phyloP scores from a whole-genome alignment of 2,797 vertebrate genomes.

The Bovichtus diacanthus region DNA sequence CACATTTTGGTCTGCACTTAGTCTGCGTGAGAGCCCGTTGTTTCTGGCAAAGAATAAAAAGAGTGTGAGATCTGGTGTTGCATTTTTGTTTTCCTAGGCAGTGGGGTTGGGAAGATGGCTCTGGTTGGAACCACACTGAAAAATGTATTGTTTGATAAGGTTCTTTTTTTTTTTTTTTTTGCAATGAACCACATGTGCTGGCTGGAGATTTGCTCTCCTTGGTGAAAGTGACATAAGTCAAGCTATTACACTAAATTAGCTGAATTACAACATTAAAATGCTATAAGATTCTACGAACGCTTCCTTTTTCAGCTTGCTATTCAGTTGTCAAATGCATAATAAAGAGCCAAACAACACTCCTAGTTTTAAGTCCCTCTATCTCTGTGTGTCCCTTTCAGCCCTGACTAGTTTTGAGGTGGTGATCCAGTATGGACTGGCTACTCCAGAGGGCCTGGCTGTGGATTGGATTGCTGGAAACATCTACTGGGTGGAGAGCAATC shows the following conservation, averaged over 20 bases:
- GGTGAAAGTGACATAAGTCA: conserved; percentile 6
- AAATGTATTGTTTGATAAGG: conserved; percentile 29
- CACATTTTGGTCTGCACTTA: conserved; percentile 52
- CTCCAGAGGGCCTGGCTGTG: conserved; percentile 95
- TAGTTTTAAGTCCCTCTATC: background rate
- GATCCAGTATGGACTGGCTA: conserved; percentile 96
- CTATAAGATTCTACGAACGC: background rate
- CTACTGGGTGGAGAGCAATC: conserved; percentile 99
- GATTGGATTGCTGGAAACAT: conserved; percentile 99
- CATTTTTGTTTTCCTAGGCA: conserved; percentile 50
- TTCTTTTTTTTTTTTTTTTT: conserved; percentile 21
- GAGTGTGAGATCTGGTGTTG: conserved; percentile 18
- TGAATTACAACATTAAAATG: background rate
- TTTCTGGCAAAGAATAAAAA: conserved; percentile 64
- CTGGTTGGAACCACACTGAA: conserved; percentile 44
- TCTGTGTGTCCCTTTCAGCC: conserved; percentile 76
- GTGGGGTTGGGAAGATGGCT: conserved; percentile 22
- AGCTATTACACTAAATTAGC: conserved; percentile 3
- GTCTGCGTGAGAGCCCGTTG: conserved; percentile 38
- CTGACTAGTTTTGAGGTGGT: conserved; percentile 98
- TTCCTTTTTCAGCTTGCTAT: background rate
- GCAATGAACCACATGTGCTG: conserved; percentile 21
- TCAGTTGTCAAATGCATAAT: background rate
- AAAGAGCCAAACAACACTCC: background rate
- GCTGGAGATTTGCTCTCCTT: conserved; percentile 13